Conservation (phyloP, 92 coral and sea anemone genomes). For the Porites cylindrica region DNA sequence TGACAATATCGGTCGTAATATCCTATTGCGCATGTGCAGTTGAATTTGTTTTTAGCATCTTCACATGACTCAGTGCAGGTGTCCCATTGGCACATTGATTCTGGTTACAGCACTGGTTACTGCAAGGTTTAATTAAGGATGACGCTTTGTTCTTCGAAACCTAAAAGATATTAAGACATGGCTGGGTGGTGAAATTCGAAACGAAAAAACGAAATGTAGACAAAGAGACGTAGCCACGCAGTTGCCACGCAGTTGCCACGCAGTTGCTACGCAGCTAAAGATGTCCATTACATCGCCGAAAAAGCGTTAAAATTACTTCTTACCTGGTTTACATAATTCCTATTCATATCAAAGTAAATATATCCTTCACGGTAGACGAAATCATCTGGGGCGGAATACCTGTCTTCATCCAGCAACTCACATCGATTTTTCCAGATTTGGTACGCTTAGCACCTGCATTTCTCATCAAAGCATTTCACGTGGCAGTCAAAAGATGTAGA, state of each 20-base stretch:
- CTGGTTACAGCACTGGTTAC: conserved; percentile 52
- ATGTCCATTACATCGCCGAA: no score
- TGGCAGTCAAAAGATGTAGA: conserved; percentile 17
- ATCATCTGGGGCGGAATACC: conserved; percentile 8
- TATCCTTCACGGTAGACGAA: neutral
- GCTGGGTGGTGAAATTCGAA: no score
- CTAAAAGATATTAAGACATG: no score
- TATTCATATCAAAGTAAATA: neutral
- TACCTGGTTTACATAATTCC: neutral
- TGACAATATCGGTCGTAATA: conserved; percentile 50
- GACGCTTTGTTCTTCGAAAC: no score
- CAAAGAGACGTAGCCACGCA: no score
- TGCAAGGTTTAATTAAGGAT: conserved; percentile 4
- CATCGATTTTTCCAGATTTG: neutral
- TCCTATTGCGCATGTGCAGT: conserved; percentile 43
- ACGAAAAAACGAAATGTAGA: no score
- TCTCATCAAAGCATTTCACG: conserved; percentile 29
- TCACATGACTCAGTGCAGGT: conserved; percentile 57
- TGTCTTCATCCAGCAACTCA: conserved; percentile 19
- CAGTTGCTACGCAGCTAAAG: no score
- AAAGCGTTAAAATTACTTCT: neutral
- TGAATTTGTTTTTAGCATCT: conserved; percentile 57
- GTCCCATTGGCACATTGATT: conserved; percentile 56
- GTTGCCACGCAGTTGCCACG: no score
- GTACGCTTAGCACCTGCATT: conserved; percentile 36